These are phyloP conservation scores for Branchipolynoe longqiensis DNA, from an alignment of 2,888 invertebrate genomes.

Conservation along the genomic window DNA sequence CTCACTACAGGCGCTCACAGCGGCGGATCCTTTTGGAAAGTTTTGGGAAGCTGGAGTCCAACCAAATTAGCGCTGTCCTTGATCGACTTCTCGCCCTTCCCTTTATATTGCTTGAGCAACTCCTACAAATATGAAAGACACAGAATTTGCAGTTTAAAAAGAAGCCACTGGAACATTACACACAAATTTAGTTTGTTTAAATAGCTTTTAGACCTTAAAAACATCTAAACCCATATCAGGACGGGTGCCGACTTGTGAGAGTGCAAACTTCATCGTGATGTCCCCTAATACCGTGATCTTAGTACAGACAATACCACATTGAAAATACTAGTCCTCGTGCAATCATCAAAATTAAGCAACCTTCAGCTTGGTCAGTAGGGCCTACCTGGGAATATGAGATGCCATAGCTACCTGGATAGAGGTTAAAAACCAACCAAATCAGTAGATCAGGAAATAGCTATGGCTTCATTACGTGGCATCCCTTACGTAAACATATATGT, in stretches of 20 bases:
- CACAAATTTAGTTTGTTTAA: not conserved
- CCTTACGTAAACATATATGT: no score
- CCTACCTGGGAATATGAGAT: no score
- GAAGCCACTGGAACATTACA: not conserved
- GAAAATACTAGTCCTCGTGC: not conserved
- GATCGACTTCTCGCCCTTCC: slow-evolving; percentile 89
- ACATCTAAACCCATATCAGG: not conserved
- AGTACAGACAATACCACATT: not conserved
- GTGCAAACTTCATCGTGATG: not conserved
- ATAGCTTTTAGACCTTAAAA: not conserved
- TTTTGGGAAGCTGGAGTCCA: slow-evolving; percentile 84
- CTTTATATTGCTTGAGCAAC: slow-evolving; percentile 88
- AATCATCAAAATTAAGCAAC: no score
- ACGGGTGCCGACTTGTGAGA: no score
- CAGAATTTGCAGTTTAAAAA: no score
- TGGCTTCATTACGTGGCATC: no score
- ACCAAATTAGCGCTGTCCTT: slow-evolving; percentile 91
- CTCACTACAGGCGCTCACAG: no score
- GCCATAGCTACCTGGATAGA: no score
- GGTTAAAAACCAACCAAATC: no score
- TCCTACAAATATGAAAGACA: no score
- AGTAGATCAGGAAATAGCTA: no score
- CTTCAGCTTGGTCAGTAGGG: no score
- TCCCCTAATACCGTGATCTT: not conserved
- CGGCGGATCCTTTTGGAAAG: slow-evolving; percentile 4